Percentiles rank a stretch among this genome's conserved stretches.
Evolutionary conservation across 2,113 vertebrate genomes (phyloP).

Genomic region (Podarcis muralis): DNA sequence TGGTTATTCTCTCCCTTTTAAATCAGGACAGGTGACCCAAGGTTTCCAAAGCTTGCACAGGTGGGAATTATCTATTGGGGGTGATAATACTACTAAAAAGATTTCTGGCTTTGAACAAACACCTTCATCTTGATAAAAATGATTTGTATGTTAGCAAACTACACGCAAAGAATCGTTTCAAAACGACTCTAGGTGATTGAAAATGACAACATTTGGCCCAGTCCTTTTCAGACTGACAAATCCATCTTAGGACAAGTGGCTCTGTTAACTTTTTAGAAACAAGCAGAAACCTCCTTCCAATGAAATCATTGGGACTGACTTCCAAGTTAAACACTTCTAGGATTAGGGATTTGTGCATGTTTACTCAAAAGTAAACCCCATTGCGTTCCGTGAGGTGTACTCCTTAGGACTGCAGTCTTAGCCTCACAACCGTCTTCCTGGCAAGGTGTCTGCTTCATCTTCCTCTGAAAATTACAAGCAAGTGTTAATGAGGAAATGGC

Average conservation of each 20-base stretch:
- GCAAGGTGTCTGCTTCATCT: not conserved
- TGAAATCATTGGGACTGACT: not conserved
- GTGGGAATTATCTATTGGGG: not conserved
- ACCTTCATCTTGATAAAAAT: fast-evolving
- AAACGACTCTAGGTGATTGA: not conserved
- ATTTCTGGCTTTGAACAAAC: conserved; percentile 7
- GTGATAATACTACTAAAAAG: not conserved
- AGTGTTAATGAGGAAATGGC: not conserved
- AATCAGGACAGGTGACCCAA: not conserved
- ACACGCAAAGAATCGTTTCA: not conserved
- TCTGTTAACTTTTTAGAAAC: not conserved
- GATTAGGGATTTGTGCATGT: not conserved
- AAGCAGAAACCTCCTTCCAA: not conserved
- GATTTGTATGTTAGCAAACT: not conserved
- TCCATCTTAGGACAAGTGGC: not conserved
- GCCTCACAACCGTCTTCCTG: not conserved
- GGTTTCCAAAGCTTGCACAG: not conserved
- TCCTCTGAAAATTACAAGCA: not conserved
- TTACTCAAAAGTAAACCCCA: not conserved
- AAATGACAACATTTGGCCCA: fast-evolving
- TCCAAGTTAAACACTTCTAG: not conserved
- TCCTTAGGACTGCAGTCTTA: not conserved
- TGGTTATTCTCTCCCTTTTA: not conserved
- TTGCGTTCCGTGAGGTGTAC: not conserved
- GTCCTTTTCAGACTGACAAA: not conserved